These are phyloP conservation scores for Nineta flava DNA, from an alignment of 2,888 invertebrate species.

Conservation along the genomic window DNA sequence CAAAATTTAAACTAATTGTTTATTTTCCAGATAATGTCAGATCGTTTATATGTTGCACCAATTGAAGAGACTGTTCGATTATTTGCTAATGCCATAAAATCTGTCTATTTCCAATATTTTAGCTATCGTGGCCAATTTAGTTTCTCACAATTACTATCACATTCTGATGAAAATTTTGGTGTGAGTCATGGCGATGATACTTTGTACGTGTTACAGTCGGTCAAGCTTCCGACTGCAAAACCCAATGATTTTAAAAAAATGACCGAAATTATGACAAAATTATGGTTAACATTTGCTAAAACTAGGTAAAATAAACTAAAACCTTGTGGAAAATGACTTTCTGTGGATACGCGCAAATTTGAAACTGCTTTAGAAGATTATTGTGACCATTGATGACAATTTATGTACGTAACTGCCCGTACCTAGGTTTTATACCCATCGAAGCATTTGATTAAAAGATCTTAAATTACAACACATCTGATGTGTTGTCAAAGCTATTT, in stretches of 20 bases:
- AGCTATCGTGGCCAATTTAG: constrained; percentile 33
- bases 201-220: constrained; percentile 30
- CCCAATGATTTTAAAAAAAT: constrained; percentile 33
- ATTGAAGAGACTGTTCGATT: constrained; percentile 40
- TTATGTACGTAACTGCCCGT: too few relatives aligned
- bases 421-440: too few relatives aligned
- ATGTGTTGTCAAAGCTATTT: too few relatives aligned
- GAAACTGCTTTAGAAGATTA: too few relatives aligned
- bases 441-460: too few relatives aligned
- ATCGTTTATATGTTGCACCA: constrained; percentile 43
- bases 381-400: too few relatives aligned
- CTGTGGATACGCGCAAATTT: too few relatives aligned
- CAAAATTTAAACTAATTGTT: too few relatives aligned
- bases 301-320: too few relatives aligned
- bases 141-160: neutral
- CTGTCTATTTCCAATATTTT: constrained; percentile 50
- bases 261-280: constrained; percentile 33
- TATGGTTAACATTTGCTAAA: constrained; percentile 36
- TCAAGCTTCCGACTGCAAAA: constrained; percentile 17
- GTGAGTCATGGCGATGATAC: constrained; percentile 47
- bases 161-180: constrained; percentile 26
- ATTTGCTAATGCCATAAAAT: constrained; percentile 37
- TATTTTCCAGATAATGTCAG: constrained; percentile 24
- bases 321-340: too few relatives aligned
- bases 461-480: too few relatives aligned